A percentile compares a stretch with the other conserved stretches of the same genome.
phyloP scores from a whole-genome alignment of 2,888 invertebrate genomes.

The Scaptomyza polygonia region DNA sequence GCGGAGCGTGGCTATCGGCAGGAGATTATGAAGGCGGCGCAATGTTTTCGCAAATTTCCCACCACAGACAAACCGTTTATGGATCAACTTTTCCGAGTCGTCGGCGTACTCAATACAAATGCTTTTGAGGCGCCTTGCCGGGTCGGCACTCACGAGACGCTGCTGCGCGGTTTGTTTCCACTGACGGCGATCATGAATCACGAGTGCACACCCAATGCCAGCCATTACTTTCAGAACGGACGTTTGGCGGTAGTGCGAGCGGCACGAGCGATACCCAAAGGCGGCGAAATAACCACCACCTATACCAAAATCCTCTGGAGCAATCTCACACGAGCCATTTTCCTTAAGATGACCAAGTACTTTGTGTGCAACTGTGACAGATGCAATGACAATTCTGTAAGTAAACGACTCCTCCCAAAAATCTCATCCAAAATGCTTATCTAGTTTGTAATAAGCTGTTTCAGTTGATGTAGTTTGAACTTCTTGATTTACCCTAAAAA shows the following conservation, averaged over 20 bases:
- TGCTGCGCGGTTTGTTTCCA: conserved; percentile 88
- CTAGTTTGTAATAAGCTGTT: too few species aligned
- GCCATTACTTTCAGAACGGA: conserved; percentile 88
- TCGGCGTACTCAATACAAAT: conserved; percentile 84
- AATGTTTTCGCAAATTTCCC: conserved; percentile 83
- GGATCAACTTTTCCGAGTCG: conserved; percentile 81
- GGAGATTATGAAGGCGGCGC: conserved; percentile 82
- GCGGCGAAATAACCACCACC: conserved; percentile 88
- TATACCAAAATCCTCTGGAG: conserved; percentile 90
- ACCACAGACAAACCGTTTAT: conserved; percentile 80
- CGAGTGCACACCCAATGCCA: conserved; percentile 90
- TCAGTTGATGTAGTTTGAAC: too few species aligned
- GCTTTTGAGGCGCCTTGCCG: conserved; percentile 83
- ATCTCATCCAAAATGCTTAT: too few species aligned
- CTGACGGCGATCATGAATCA: conserved; percentile 90
- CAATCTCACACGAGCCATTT: conserved; percentile 88
- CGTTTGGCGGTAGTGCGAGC: conserved; percentile 87
- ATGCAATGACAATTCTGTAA: conserved; percentile 89
- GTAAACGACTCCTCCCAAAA: conserved; percentile 77
- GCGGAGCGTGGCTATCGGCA: conserved; percentile 80
- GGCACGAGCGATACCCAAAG: conserved; percentile 87
- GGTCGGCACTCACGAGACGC: conserved; percentile 80
- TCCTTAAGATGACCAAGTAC: conserved; percentile 88
- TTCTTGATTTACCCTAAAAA: too few species aligned
- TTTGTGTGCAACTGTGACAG: conserved; percentile 89